phyloP scores from a whole-genome alignment of 2,797 vertebrate species.

The Nannoperca obscura region DNA sequence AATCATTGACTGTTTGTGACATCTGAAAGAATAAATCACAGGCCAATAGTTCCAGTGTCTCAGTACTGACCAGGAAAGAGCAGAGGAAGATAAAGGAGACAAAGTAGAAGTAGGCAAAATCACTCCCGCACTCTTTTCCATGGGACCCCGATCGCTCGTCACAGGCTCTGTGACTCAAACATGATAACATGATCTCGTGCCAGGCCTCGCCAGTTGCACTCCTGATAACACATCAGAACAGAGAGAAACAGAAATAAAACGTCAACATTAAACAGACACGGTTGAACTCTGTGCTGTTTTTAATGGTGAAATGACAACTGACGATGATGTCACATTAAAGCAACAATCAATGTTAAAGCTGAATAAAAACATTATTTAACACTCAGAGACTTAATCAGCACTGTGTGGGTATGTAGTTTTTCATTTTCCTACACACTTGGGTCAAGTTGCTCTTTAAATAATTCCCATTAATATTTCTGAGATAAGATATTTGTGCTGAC shows the following conservation, averaged over 20 bases:
- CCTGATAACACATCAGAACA: conserved; percentile 77
- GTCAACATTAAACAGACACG: neutral
- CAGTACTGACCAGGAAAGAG: conserved; percentile 93
- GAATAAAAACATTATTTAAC: too few relatives aligned
- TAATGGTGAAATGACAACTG: neutral
- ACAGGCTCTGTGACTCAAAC: conserved; percentile 89
- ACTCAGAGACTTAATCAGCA: neutral
- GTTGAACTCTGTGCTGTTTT: neutral
- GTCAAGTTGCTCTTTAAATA: too few relatives aligned
- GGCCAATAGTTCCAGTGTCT: neutral
- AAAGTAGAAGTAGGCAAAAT: conserved; percentile 99
- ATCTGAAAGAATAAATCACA: neutral
- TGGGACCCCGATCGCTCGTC: conserved; percentile 85
- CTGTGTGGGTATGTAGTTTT: too few relatives aligned
- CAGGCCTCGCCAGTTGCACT: conserved; percentile 97
- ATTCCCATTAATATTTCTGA: neutral
- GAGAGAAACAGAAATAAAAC: conserved; percentile 6
- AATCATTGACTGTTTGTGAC: too few relatives aligned
- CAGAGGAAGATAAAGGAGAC: conserved; percentile 98
- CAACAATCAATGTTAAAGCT: too few relatives aligned
- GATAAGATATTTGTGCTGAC: neutral
- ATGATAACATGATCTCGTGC: conserved; percentile 98
- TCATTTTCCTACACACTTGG: too few relatives aligned
- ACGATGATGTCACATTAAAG: neutral
- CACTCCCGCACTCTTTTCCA: conserved; percentile 93